phyloP scores from a whole-genome alignment of 2,888 invertebrate species.

The Tuta absoluta region DNA sequence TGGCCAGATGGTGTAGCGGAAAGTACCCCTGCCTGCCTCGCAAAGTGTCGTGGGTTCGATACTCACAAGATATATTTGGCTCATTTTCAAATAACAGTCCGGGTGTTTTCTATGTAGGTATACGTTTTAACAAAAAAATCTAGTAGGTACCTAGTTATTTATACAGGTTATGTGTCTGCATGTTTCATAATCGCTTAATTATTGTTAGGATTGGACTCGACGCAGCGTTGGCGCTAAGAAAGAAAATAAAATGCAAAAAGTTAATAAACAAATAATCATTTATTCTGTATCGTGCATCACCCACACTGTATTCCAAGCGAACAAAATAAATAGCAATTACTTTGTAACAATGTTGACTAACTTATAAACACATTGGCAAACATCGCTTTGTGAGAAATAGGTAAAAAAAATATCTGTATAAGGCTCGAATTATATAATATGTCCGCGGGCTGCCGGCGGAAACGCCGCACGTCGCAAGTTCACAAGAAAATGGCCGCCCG shows the following conservation, averaged over 20 bases:
- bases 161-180: too few species aligned
- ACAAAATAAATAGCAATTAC: conserved; percentile 33
- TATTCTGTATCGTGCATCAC: conserved; percentile 38
- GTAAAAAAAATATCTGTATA: neutral
- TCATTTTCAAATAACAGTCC: too few species aligned
- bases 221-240: too few species aligned
- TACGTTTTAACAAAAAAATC: too few species aligned
- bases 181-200: neutral
- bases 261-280: conserved; percentile 39
- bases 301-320: conserved; percentile 36
- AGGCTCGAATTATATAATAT: conserved; percentile 30
- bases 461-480: too few species aligned
- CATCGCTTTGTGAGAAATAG: neutral
- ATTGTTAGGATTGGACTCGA: neutral
- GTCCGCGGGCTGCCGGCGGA: conserved; percentile 1
- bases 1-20: too few species aligned
- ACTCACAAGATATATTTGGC: too few species aligned
- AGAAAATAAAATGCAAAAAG: conserved; percentile 14
- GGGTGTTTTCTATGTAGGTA: too few species aligned
- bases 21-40: too few species aligned
- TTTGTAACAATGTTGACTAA: conserved; percentile 28
- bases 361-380: neutral
- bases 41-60: too few species aligned
- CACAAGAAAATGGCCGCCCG: too few species aligned
- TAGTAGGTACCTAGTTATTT: too few species aligned